Conservation (phyloP, 2,888 invertebrate genomes). For the Drymonia ruficornis region DNA sequence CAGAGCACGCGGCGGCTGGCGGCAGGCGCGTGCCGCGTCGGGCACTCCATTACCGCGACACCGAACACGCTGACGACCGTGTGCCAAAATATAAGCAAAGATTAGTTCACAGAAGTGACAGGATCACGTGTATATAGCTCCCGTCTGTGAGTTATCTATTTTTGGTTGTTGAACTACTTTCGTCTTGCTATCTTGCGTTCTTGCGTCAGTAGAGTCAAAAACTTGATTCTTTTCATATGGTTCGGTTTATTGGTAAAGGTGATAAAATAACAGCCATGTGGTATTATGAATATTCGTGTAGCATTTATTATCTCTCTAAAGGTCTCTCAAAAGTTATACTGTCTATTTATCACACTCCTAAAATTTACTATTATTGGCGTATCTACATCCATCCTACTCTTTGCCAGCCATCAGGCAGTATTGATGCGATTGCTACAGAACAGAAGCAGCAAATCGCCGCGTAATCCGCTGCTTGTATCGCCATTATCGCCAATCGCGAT, state of each 20-base stretch:
- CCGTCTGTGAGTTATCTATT: too few relatives aligned
- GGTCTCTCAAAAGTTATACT: too few relatives aligned
- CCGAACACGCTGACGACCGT: conserved; percentile 51
- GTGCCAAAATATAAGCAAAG: conserved; percentile 54
- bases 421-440: conserved; percentile 67
- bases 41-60: conserved; percentile 78
- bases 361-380: too few relatives aligned
- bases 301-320: too few relatives aligned
- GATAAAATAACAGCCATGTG: too few relatives aligned
- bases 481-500: conserved; percentile 60
- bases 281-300: too few relatives aligned
- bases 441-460: conserved; percentile 71
- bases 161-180: too few relatives aligned
- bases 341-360: too few relatives aligned
- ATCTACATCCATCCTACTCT: conserved; percentile 46
- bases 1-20: conserved; percentile 46
- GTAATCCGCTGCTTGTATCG: conserved; percentile 76
- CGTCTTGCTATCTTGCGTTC: too few relatives aligned
- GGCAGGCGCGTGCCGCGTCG: conserved; percentile 46
- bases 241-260: too few relatives aligned
- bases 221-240: too few relatives aligned
- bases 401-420: conserved; percentile 50
- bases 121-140: background rate
- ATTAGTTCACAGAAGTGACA: conserved; percentile 32
- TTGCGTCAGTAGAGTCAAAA: too few relatives aligned